Conservation (phyloP, 2,797 vertebrate genomes). For the Acanthiza pusilla region DNA sequence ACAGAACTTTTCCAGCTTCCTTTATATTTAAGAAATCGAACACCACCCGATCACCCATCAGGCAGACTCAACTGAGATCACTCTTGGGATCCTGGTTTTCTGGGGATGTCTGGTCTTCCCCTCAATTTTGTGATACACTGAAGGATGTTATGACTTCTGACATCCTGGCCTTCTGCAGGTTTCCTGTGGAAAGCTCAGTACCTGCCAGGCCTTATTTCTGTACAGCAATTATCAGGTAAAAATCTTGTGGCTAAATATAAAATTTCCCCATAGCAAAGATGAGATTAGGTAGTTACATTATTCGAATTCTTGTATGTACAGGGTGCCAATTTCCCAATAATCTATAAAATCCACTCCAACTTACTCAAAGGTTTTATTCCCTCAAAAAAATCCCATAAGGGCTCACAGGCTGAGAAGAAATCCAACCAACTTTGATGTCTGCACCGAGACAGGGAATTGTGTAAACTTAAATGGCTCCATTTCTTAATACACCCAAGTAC, state of each 20-base stretch:
- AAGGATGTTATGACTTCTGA: neutral
- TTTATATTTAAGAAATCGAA: neutral
- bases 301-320: neutral
- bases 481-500: neutral
- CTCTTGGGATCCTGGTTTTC: neutral
- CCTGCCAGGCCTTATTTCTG: neutral
- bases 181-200: neutral
- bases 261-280: neutral
- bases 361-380: neutral
- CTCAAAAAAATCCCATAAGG: neutral
- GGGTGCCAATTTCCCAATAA: neutral
- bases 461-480: neutral
- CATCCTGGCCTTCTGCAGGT: neutral
- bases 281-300: neutral
- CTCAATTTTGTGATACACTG: neutral
- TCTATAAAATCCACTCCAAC: neutral
- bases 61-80: neutral
- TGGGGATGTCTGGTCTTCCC: neutral
- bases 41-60: rapidly evolving
- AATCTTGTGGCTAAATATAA: neutral
- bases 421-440: neutral
- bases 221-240: neutral
- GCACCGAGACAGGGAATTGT: neutral
- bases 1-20: neutral
- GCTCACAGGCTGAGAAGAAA: neutral